These are phyloP conservation scores for Athene noctua DNA, from an alignment of 2,113 vertebrate genomes.

Conservation along the genomic window DNA sequence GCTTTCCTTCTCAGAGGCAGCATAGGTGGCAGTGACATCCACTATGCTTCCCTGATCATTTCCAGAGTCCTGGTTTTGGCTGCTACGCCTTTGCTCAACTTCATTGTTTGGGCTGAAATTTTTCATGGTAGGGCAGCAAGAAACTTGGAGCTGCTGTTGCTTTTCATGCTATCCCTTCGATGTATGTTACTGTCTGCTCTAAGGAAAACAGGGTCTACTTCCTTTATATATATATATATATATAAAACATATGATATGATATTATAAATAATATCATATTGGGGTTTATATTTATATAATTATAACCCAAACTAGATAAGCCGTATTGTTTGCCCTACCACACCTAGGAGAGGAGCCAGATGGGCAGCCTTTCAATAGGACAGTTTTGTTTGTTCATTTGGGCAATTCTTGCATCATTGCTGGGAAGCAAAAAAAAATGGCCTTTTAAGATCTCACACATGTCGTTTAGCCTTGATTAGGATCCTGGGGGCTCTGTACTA, in stretches of 20 bases:
- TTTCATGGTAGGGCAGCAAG: background rate
- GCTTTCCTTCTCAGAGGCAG: background rate
- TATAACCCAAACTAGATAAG: background rate
- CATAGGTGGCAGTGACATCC: background rate
- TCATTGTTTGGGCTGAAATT: background rate
- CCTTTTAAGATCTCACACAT: background rate
- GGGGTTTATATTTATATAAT: background rate
- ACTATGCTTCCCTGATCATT: background rate
- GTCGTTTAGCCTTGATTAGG: background rate
- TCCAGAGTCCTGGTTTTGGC: background rate
- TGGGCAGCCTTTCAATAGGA: background rate
- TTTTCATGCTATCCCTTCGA: background rate
- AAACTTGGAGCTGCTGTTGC: background rate
- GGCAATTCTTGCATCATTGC: background rate
- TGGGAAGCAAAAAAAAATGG: background rate
- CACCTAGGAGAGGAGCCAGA: background rate
- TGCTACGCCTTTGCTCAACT: background rate
- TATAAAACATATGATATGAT: too few species aligned
- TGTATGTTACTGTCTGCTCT: background rate
- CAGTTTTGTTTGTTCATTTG: background rate
- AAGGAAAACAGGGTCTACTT: background rate
- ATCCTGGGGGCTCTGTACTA: background rate
- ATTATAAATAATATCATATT: too few species aligned
- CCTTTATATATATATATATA: background rate
- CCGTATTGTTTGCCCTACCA: background rate